These are phyloP conservation scores for Pseudococcus viburni DNA, from an alignment of 2,888 invertebrate genomes.

Conservation along the genomic window DNA sequence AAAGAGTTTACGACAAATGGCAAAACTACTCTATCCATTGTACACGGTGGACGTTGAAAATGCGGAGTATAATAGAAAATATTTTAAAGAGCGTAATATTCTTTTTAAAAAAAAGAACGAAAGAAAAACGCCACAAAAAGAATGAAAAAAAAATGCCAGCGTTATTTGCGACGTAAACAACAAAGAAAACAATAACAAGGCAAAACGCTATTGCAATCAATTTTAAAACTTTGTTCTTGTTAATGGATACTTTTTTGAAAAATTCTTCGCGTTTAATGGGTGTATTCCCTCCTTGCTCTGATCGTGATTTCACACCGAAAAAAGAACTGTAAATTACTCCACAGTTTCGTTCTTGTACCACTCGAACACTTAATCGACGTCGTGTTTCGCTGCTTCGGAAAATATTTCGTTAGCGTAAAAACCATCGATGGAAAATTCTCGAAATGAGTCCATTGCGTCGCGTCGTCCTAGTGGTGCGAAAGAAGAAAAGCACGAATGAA, in stretches of 20 bases:
- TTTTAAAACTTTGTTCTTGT: slow-evolving; percentile 55
- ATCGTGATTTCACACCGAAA: slow-evolving; percentile 26
- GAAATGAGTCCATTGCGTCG: neutral
- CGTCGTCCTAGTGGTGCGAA: too few species aligned
- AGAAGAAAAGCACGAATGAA: too few species aligned
- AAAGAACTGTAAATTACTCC: neutral
- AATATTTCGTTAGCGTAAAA: neutral
- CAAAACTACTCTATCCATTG: slow-evolving; percentile 24
- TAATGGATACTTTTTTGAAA: slow-evolving; percentile 45
- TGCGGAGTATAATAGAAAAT: slow-evolving; percentile 24
- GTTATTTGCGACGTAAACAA: slow-evolving; percentile 45
- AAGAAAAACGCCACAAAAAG: slow-evolving; percentile 15
- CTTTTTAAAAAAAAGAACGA: neutral
- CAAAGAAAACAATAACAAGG: slow-evolving; percentile 53
- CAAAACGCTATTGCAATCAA: slow-evolving; percentile 51
- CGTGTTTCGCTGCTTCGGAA: neutral
- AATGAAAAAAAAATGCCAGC: slow-evolving; percentile 19
- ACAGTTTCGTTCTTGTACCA: neutral
- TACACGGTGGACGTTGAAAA: slow-evolving; percentile 30
- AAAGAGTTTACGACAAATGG: slow-evolving; percentile 28
- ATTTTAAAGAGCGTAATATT: slow-evolving; percentile 43
- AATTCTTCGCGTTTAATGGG: slow-evolving; percentile 31
- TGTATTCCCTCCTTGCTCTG: neutral
- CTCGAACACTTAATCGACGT: slow-evolving; percentile 1
- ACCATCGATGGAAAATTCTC: neutral